phyloP scores from a whole-genome alignment of 2,888 invertebrate species.

The Cryptosula pallasiana region DNA sequence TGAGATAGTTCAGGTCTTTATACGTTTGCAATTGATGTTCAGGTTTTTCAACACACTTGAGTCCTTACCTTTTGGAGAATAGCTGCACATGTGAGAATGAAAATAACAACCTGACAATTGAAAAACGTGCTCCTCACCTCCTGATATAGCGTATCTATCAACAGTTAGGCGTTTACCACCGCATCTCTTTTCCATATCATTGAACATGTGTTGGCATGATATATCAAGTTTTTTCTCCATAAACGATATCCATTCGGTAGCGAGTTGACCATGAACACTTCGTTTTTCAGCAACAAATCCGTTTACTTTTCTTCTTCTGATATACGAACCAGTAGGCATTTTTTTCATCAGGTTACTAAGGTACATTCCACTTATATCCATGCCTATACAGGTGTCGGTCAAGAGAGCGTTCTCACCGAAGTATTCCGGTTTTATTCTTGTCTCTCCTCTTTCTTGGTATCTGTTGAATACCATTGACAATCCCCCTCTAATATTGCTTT shows the following conservation, averaged over 20 bases:
- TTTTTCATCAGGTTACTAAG: neutral
- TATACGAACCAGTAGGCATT: slow-evolving; percentile 13
- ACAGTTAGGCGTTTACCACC: slow-evolving; percentile 2
- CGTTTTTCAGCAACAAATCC: neutral
- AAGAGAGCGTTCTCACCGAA: neutral
- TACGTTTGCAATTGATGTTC: slow-evolving; percentile 5
- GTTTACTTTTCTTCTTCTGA: slow-evolving; percentile 1
- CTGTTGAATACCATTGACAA: slow-evolving; percentile 23
- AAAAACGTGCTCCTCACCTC: neutral
- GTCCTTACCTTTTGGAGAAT: neutral
- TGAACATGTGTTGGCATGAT: slow-evolving; percentile 10
- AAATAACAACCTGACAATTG: slow-evolving; percentile 12
- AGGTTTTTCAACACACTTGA: neutral
- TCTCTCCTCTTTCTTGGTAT: slow-evolving; percentile 10
- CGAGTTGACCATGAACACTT: slow-evolving; percentile 3
- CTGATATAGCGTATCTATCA: neutral
- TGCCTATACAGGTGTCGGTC: neutral
- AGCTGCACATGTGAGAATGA: slow-evolving; percentile 9
- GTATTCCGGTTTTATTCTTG: slow-evolving; percentile 12
- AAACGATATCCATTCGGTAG: slow-evolving; percentile 5
- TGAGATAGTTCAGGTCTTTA: neutral
- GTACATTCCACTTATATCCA: slow-evolving; percentile 15
- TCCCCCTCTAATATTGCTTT: slow-evolving; percentile 22
- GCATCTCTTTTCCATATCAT: neutral
- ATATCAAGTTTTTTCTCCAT: neutral